phyloP scores from a whole-genome alignment of 2,888 invertebrate genomes.

The Parnassius orleans region DNA sequence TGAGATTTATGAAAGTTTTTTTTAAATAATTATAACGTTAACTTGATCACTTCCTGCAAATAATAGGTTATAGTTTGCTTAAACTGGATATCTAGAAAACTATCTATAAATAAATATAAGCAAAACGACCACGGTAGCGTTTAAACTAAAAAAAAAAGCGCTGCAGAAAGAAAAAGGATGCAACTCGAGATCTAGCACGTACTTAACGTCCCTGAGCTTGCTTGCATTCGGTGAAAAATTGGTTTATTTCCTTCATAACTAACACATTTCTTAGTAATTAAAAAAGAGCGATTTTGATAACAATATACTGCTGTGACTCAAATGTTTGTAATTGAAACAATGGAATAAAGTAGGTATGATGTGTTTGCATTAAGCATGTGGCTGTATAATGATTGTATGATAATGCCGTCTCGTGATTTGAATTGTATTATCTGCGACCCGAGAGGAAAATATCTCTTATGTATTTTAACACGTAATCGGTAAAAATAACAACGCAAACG shows the following conservation, averaged over 20 bases:
- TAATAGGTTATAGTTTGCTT: too few relatives aligned
- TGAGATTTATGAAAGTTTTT: too few relatives aligned
- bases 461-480: slow-evolving; percentile 30
- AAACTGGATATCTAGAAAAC: too few relatives aligned
- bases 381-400: slow-evolving; percentile 63
- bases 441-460: slow-evolving; percentile 45
- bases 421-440: slow-evolving; percentile 51
- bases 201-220: too few relatives aligned
- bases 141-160: too few relatives aligned
- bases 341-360: slow-evolving; percentile 48
- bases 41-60: too few relatives aligned
- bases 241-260: background rate
- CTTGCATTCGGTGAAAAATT: too few relatives aligned
- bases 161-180: too few relatives aligned
- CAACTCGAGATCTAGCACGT: too few relatives aligned
- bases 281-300: slow-evolving; percentile 19
- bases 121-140: too few relatives aligned
- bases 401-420: slow-evolving; percentile 59
- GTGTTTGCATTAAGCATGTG: slow-evolving; percentile 46
- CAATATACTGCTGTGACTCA: slow-evolving; percentile 20
- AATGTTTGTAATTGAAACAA: slow-evolving; percentile 45
- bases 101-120: too few relatives aligned
- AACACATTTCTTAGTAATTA: slow-evolving; percentile 11
- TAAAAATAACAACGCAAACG: slow-evolving; percentile 22
- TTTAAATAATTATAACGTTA: too few relatives aligned